Evolutionary conservation across 2,797 vertebrate species (phyloP).

Genomic region (Bucorvus abyssinicus): DNA sequence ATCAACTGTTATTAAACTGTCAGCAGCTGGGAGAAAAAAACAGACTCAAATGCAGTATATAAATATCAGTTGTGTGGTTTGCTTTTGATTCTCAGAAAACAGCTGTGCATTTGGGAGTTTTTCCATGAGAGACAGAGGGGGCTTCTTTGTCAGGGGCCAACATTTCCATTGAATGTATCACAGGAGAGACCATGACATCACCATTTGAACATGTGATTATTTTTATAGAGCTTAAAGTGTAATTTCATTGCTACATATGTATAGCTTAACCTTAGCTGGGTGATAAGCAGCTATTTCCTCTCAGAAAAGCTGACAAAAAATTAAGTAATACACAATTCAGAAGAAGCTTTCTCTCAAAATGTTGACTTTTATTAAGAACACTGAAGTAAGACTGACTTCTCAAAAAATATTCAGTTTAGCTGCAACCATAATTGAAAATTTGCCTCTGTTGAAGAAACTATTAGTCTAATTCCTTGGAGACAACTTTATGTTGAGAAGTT

Average conservation of each 20-base stretch:
- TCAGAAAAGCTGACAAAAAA: background rate
- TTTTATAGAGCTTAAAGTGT: background rate
- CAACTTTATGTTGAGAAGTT: background rate
- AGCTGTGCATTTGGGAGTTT: background rate
- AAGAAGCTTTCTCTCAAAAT: background rate
- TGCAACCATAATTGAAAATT: background rate
- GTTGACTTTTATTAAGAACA: background rate
- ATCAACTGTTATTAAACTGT: background rate
- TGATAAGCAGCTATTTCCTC: background rate
- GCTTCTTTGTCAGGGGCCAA: background rate
- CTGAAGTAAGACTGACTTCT: background rate
- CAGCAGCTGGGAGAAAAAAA: background rate
- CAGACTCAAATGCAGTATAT: background rate
- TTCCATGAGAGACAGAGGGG: background rate
- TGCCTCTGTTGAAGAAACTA: background rate
- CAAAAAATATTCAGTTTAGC: background rate
- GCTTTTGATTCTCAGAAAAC: conserved; percentile 15
- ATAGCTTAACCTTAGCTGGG: background rate
- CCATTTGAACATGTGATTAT: background rate
- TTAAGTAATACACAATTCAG: background rate
- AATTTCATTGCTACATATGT: background rate
- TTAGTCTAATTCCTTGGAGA: background rate
- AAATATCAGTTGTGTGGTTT: background rate
- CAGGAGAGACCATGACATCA: background rate
- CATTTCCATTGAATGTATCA: background rate